Evolutionary conservation across 2,888 invertebrate genomes (phyloP).

Genomic region (Coleophora flavipennella): DNA sequence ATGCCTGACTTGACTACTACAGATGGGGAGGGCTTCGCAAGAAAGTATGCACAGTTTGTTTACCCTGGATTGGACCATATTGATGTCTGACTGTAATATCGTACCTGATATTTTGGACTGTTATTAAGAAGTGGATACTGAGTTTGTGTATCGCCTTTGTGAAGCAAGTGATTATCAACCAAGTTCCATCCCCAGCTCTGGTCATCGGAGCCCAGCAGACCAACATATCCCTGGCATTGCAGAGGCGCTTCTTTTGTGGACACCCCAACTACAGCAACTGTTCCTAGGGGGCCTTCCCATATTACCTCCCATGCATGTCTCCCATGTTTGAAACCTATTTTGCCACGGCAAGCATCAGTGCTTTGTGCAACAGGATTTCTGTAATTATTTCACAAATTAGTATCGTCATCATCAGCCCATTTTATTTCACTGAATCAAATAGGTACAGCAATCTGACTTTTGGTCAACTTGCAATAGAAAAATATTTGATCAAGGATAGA

Average conservation of each 20-base stretch:
- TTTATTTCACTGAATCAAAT: too few relatives aligned
- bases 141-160: conserved; percentile 96
- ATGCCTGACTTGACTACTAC: background rate
- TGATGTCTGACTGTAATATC: conserved; percentile 2
- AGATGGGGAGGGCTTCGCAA: too few relatives aligned
- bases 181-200: conserved; percentile 99
- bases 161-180: conserved; percentile 96
- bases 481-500: too few relatives aligned
- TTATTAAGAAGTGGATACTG: conserved; percentile 95
- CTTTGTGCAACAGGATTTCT: conserved; percentile 99
- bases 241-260: conserved; percentile 95
- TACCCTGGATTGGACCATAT: background rate
- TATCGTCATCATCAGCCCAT: conserved; percentile 3
- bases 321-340: conserved; percentile 92
- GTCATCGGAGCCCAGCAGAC: conserved; percentile 94
- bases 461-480: too few relatives aligned
- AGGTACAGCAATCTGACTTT: too few relatives aligned
- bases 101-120: conserved; percentile 97
- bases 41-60: background rate
- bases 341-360: conserved; percentile 94
- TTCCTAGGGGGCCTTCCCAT: conserved; percentile 98
- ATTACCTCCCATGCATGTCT: conserved; percentile 98
- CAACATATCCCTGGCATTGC: conserved; percentile 96
- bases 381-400: conserved; percentile 12
- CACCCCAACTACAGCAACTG: conserved; percentile 97